Evolutionary conservation across 2,113 vertebrate species (phyloP).

Genomic region (Ia io): DNA sequence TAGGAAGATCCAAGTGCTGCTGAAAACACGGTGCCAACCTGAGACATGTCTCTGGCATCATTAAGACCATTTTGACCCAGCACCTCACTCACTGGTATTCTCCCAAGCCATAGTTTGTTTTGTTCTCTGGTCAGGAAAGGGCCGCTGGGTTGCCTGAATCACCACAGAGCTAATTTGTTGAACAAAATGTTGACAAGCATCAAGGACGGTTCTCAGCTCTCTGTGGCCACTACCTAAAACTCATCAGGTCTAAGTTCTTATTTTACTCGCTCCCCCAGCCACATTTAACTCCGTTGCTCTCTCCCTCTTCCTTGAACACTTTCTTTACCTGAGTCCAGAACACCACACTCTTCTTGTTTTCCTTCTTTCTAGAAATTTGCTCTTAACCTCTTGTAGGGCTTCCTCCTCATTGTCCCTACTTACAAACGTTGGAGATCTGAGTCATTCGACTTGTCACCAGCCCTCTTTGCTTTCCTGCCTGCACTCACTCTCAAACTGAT

Average conservation of each 20-base stretch:
- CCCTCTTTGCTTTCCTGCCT: neutral
- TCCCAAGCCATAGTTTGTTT: neutral
- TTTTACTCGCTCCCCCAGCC: neutral
- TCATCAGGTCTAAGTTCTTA: neutral
- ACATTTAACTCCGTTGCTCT: neutral
- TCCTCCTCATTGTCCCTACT: neutral
- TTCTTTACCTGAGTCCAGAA: neutral
- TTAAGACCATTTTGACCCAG: neutral
- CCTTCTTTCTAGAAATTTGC: neutral
- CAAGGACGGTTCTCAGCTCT: neutral
- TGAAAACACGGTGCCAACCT: neutral
- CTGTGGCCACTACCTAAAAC: neutral
- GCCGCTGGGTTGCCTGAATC: neutral
- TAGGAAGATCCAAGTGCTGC: neutral
- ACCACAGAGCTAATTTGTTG: neutral
- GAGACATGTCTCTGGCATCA: neutral
- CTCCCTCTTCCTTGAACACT: neutral
- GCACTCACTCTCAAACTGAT: neutral
- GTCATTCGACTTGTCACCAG: neutral
- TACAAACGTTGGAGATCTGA: neutral
- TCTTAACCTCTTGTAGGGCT: neutral
- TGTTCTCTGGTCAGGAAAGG: neutral
- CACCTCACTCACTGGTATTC: neutral
- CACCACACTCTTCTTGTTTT: neutral
- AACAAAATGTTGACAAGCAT: neutral